Percentiles rank a stretch among this genome's conserved stretches.
phyloP scores from a whole-genome alignment of 2,888 invertebrate species.

The Ariolimax columbianus region DNA sequence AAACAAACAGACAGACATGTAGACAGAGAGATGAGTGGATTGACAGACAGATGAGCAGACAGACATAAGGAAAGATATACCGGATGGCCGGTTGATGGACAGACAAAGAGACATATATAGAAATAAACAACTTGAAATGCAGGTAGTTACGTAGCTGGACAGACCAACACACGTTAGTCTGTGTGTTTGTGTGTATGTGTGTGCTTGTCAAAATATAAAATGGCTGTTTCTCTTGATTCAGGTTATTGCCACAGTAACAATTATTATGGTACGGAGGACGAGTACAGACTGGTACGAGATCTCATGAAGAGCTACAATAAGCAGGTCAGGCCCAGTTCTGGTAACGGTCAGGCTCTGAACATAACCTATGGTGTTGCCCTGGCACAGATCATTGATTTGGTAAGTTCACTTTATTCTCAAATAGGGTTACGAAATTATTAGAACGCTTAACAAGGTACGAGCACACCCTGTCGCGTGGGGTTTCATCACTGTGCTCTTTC shows the following conservation, averaged over 20 bases:
- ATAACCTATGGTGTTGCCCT: slow-evolving; percentile 81
- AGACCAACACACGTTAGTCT: too few species aligned
- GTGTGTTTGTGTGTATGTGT: too few species aligned
- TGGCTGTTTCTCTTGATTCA: background rate
- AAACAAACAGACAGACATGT: too few species aligned
- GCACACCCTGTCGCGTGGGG: too few species aligned
- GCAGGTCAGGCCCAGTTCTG: slow-evolving; percentile 78
- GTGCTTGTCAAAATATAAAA: too few species aligned
- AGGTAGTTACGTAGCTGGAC: too few species aligned
- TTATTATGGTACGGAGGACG: slow-evolving; percentile 56
- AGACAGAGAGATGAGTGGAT: too few species aligned
- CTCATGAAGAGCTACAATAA: slow-evolving; percentile 77
- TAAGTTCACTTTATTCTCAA: slow-evolving; percentile 62
- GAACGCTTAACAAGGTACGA: too few species aligned
- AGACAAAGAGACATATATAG: background rate
- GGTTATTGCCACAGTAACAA: slow-evolving; percentile 6
- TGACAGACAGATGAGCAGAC: too few species aligned
- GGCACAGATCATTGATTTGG: slow-evolving; percentile 82
- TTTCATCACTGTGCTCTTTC: too few species aligned
- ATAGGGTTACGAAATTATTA: too few species aligned
- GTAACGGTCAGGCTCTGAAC: slow-evolving; percentile 77
- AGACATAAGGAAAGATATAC: too few species aligned
- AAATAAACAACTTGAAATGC: background rate
- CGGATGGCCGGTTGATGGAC: background rate
- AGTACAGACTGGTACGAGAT: slow-evolving; percentile 67